phyloP scores from a whole-genome alignment of 2,113 vertebrate species.

The Cephalophus harveyi region DNA sequence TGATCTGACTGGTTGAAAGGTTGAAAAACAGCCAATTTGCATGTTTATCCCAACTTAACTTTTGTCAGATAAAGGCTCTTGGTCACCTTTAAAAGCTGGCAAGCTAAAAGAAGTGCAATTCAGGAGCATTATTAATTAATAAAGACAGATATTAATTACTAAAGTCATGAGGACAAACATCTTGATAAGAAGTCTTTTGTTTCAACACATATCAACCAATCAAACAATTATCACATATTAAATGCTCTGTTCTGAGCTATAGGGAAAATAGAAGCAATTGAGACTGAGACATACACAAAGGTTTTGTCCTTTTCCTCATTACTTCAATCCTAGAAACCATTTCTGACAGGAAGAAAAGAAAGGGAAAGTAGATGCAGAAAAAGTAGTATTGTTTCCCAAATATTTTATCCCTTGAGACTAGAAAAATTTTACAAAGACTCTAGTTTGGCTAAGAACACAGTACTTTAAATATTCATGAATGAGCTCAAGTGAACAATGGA shows the following conservation, averaged over 20 bases:
- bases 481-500: background rate
- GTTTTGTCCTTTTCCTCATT: background rate
- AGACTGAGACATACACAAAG: background rate
- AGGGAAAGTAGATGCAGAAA: background rate
- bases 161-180: background rate
- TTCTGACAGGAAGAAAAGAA: background rate
- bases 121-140: background rate
- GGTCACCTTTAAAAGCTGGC: background rate
- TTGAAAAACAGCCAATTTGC: background rate
- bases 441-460: background rate
- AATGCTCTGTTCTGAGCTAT: background rate
- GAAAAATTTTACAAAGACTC: background rate
- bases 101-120: background rate
- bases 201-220: background rate
- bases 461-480: conserved; percentile 42
- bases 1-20: background rate
- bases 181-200: background rate
- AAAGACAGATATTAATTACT: background rate
- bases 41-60: background rate
- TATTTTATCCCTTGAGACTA: background rate
- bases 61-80: background rate
- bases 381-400: background rate
- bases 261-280: background rate
- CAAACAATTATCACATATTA: background rate
- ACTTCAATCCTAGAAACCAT: background rate